Evolutionary conservation across 92 coral and sea anemone species (phyloP).

Genomic region (Siderastrea radians): DNA sequence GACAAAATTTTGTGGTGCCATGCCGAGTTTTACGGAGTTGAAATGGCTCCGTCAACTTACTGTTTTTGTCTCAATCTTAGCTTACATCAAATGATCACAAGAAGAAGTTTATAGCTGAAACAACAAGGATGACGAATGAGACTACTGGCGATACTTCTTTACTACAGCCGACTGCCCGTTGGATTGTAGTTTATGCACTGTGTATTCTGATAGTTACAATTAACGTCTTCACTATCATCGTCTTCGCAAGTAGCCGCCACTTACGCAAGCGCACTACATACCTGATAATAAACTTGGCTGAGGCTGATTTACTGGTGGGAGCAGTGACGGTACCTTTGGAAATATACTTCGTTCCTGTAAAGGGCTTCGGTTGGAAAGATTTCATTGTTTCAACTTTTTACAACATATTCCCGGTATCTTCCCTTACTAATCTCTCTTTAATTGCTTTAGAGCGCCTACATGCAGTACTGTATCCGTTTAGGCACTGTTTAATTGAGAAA

Average conservation of each 20-base stretch:
- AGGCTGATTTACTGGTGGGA: slow-evolving; percentile 15
- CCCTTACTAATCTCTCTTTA: neutral
- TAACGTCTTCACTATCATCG: neutral
- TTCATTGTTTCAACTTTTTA: neutral
- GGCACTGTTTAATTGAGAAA: neutral
- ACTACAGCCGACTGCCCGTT: neutral
- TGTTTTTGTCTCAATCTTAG: neutral
- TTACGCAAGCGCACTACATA: slow-evolving; percentile 27
- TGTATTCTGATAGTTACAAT: neutral
- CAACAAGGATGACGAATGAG: neutral
- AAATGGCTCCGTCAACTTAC: too few species aligned
- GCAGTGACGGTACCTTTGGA: neutral
- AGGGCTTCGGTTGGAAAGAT: too few species aligned
- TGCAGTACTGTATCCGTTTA: neutral
- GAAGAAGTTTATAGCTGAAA: neutral
- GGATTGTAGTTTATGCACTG: neutral
- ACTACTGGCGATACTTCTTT: neutral
- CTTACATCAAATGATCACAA: too few species aligned
- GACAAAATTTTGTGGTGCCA: too few species aligned
- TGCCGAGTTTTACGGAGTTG: too few species aligned
- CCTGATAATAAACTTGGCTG: slow-evolving; percentile 12
- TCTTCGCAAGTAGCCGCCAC: neutral
- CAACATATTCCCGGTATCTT: neutral
- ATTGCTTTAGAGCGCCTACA: slow-evolving; percentile 4
- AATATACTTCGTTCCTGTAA: neutral